These are phyloP conservation scores for Apis mellifera DNA, from an alignment of 1,140 invertebrate species.

Conservation along the genomic window DNA sequence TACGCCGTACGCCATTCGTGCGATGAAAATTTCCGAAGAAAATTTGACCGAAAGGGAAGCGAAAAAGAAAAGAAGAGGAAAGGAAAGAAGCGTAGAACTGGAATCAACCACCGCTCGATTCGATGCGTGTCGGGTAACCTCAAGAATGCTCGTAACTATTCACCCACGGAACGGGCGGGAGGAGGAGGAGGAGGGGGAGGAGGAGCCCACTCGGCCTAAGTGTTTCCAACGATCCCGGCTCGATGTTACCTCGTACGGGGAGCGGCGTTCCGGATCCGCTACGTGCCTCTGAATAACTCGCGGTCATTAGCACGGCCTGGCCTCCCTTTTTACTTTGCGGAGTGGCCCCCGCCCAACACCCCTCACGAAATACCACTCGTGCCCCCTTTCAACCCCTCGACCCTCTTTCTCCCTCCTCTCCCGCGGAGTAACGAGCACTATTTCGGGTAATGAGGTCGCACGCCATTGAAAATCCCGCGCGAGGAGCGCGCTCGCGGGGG, in stretches of 20 bases:
- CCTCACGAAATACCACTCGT: constrained; percentile 71
- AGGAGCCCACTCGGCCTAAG: constrained; percentile 9
- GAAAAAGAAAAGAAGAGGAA: background rate
- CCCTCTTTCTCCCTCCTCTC: constrained; percentile 12
- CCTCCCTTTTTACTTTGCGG: constrained; percentile 59
- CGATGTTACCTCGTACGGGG: background rate
- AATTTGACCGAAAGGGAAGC: background rate
- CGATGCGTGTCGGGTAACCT: constrained; percentile 10
- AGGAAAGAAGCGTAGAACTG: too few species aligned
- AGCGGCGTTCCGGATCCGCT: constrained; percentile 62
- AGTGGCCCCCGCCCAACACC: constrained; percentile 57
- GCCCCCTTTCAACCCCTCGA: constrained; percentile 15
- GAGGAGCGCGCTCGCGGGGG: constrained; percentile 54
- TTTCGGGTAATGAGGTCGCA: constrained; percentile 80
- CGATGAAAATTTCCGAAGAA: background rate
- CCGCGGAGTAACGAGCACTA: constrained; percentile 77
- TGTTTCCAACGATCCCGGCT: constrained; percentile 28
- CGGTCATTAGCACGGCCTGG: constrained; percentile 71
- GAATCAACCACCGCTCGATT: too few species aligned
- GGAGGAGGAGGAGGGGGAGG: background rate
- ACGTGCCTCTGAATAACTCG: constrained; percentile 75
- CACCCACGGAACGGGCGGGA: background rate
- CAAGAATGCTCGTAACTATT: constrained; percentile 34
- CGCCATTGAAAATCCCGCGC: constrained; percentile 77
- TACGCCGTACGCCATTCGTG: too few species aligned